These are phyloP conservation scores for Lepidochitona cinerea DNA, from an alignment of 2,888 invertebrate species.

Conservation along the genomic window DNA sequence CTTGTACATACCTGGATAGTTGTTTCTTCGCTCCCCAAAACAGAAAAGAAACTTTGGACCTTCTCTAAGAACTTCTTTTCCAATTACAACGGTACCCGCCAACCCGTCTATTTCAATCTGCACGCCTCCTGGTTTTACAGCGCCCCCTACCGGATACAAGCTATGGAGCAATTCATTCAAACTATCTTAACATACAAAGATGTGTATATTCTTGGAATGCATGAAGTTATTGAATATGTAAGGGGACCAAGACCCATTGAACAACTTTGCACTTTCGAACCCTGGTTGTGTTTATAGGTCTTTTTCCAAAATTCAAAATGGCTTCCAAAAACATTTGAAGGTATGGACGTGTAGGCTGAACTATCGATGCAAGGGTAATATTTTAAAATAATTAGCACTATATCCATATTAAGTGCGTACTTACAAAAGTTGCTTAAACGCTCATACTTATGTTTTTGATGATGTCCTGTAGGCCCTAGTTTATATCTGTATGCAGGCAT, in stretches of 20 bases:
- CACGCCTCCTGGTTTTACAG: constrained; percentile 84
- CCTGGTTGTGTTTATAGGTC: constrained; percentile 4
- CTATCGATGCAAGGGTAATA: too few relatives aligned
- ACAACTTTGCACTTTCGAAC: not conserved
- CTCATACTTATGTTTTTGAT: too few relatives aligned
- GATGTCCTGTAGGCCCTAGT: too few relatives aligned
- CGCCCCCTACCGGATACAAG: constrained; percentile 71
- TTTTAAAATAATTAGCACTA: too few relatives aligned
- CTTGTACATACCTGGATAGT: constrained; percentile 29
- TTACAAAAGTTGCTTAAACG: too few relatives aligned
- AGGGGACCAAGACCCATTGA: not conserved
- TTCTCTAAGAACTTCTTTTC: constrained; percentile 83
- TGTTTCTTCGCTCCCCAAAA: not conserved
- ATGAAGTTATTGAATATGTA: constrained; percentile 22
- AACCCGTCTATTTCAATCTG: constrained; percentile 85
- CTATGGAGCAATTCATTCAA: constrained; percentile 17
- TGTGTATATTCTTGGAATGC: constrained; percentile 19
- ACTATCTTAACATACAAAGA: constrained; percentile 11
- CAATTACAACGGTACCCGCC: constrained; percentile 77
- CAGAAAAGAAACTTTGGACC: constrained; percentile 46
- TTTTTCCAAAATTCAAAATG: too few relatives aligned
- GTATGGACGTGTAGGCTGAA: too few relatives aligned
- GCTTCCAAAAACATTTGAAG: too few relatives aligned
- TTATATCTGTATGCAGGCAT: too few relatives aligned
- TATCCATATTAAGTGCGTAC: too few relatives aligned